A percentile compares a stretch with the other conserved stretches of the same genome.
Conservation (phyloP, 1,140 invertebrate species). For the Neodiprion fabricii region DNA sequence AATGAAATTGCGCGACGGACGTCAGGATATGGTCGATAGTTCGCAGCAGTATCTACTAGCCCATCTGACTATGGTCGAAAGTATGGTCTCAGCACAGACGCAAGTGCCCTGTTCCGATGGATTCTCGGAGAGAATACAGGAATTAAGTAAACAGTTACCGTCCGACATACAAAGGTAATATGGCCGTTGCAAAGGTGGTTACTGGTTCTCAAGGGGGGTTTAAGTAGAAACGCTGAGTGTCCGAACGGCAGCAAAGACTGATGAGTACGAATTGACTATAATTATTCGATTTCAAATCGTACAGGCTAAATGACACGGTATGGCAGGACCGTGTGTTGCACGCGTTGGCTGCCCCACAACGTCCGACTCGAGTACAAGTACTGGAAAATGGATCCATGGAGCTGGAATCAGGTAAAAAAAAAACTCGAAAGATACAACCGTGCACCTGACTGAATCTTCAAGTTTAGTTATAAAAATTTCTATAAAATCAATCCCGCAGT, state of each 20-base stretch:
- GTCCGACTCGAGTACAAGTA: conserved; percentile 23
- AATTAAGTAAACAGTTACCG: conserved; percentile 34
- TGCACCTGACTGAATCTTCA: background rate
- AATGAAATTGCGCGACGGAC: conserved; percentile 31
- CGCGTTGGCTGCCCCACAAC: conserved; percentile 3
- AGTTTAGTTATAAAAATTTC: background rate
- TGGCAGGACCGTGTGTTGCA: conserved; percentile 42
- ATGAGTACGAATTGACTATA: background rate
- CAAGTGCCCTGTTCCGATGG: conserved; percentile 36
- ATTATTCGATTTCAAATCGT: background rate
- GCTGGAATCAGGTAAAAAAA: conserved; percentile 24
- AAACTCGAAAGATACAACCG: background rate
- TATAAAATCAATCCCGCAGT: background rate
- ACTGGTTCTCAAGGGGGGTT: too few species aligned
- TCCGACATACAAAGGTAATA: conserved; percentile 37
- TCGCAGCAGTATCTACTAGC: conserved; percentile 46
- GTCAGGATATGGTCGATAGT: conserved; percentile 50
- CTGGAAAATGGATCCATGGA: conserved; percentile 38
- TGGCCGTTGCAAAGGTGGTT: background rate
- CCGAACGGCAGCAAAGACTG: background rate
- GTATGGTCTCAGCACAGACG: conserved; percentile 35
- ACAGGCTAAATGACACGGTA: conserved; percentile 34
- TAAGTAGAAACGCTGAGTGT: too few species aligned
- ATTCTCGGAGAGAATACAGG: conserved; percentile 30
- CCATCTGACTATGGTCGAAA: conserved; percentile 46